Evolutionary conservation across 1,140 invertebrate genomes (phyloP), one percentile per base, ranked within the genome.

Genomic region (Xylocopa sonorina): DNA sequence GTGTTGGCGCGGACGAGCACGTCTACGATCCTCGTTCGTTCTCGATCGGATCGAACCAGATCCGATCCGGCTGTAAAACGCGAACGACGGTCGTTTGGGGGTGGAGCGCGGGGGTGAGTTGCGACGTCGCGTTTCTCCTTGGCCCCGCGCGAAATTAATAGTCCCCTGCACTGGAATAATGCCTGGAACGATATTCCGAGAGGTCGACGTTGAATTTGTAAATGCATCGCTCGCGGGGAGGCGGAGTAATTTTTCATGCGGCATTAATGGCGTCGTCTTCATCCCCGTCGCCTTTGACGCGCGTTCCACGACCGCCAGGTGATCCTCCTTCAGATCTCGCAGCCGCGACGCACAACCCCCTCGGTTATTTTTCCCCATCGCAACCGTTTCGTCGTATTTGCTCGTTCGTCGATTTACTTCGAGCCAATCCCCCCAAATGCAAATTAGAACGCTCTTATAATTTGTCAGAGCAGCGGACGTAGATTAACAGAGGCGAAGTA

Each of bases 201-300:
- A 27, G 24, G 34, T 43, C 24, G 71, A 2, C 7, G 55, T 0
- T 60, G 32, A 73, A 60, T 60, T 73, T 18, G 69, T 29, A 27
- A 41, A 0, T 43, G n/a, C n/a, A 6, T 1, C 24, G 2, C 2
- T 6, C 16, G 16, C 5, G 9, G 29, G 6, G 55, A 7, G 55
- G 0, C 0, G 18, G 12, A 24, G 55, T 62, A 53, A 74, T 51
- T 63, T 63, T 58, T 74, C 58, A 41, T 29, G 46, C 32, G 5
- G 34, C n/a, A 16, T 64, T 74, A 64, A 74, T 43, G 72, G 58
- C 60, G 60, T 64, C 72, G 29, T 29, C 62, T 29, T 27, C 46
- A 38, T 63, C 29, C 46, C 51, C 72, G 34, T 62, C 51, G 41
- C 24, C 53, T 63, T 74, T 29, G 53, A 38, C 21, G 16, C 64